These are phyloP conservation scores for Semicossyphus pulcher DNA, from an alignment of 2,113 vertebrate species.

Conservation along the genomic window DNA sequence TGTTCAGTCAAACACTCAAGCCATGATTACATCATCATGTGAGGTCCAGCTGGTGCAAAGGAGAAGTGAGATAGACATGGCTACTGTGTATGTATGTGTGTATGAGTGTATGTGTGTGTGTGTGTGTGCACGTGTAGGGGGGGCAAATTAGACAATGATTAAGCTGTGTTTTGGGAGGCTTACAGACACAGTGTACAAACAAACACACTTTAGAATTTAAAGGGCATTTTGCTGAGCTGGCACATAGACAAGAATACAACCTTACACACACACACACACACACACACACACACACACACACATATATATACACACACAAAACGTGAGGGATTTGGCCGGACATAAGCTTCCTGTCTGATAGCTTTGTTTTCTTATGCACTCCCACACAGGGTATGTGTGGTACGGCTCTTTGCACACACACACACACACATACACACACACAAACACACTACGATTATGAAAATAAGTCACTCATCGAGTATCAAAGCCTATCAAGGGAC, in stretches of 20 bases:
- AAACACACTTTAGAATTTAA: constrained; percentile 35
- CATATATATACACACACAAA: constrained; percentile 12
- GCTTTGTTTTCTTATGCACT: background rate
- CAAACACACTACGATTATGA: background rate
- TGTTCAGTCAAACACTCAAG: constrained; percentile 29
- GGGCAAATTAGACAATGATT: constrained; percentile 41
- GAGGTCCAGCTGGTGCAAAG: constrained; percentile 57
- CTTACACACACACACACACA: background rate
- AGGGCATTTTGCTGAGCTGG: constrained; percentile 24
- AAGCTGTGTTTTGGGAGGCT: constrained; percentile 36
- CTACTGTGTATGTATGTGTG: constrained; percentile 22
- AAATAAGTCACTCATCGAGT: background rate
- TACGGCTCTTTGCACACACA: background rate
- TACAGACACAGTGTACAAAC: constrained; percentile 41
- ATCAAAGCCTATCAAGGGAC: background rate
- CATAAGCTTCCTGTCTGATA: constrained; percentile 11
- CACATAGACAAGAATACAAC: constrained; percentile 6
- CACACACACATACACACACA: background rate
- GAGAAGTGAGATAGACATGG: constrained; percentile 3
- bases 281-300: constrained; percentile 1
- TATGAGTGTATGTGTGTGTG: constrained; percentile 18
- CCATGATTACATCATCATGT: constrained; percentile 65
- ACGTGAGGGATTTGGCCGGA: constrained; percentile 4
- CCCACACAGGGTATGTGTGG: too few relatives aligned
- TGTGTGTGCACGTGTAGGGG: background rate